Evolutionary conservation across 1,140 invertebrate species (phyloP).

Genomic region (Agrypnia vestita): DNA sequence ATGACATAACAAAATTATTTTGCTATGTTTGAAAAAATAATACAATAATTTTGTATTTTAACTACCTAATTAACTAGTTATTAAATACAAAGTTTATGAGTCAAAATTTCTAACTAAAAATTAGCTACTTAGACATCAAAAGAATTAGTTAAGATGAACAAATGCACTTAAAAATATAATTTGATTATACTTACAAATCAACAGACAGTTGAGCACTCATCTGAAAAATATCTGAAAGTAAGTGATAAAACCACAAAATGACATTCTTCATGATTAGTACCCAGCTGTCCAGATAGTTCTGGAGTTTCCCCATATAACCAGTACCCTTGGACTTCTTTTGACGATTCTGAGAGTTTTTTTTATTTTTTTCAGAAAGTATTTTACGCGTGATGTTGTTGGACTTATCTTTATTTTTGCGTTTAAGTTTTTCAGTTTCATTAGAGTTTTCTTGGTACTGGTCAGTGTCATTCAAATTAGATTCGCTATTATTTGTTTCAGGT

Average conservation of each 20-base stretch:
- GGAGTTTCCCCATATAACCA: slow-evolving; percentile 70
- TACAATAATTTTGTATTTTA: too few species aligned
- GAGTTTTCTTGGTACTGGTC: slow-evolving; percentile 65
- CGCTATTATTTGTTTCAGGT: slow-evolving; percentile 62
- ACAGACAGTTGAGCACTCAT: slow-evolving; percentile 84
- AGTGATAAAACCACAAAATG: slow-evolving; percentile 83
- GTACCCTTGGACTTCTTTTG: slow-evolving; percentile 68
- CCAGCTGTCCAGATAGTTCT: slow-evolving; percentile 78
- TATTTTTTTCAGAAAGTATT: slow-evolving; percentile 64
- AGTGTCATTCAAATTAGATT: neutral
- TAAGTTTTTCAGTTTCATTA: slow-evolving; percentile 63
- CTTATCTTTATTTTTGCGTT: slow-evolving; percentile 71
- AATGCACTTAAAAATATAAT: too few species aligned
- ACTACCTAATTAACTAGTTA: neutral
- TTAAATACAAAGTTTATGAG: neutral
- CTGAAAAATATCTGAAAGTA: slow-evolving; percentile 84
- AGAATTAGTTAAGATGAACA: neutral
- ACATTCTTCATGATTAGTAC: slow-evolving; percentile 79
- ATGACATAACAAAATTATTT: too few species aligned
- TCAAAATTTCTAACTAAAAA: too few species aligned
- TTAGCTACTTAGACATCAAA: slow-evolving; percentile 36
- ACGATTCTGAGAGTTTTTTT: slow-evolving; percentile 67
- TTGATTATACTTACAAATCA: slow-evolving; percentile 83
- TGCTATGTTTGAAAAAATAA: too few species aligned
- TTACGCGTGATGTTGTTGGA: slow-evolving; percentile 70